Evolutionary conservation across 2,113 vertebrate genomes (phyloP).

Genomic region (Vicugna pacos): DNA sequence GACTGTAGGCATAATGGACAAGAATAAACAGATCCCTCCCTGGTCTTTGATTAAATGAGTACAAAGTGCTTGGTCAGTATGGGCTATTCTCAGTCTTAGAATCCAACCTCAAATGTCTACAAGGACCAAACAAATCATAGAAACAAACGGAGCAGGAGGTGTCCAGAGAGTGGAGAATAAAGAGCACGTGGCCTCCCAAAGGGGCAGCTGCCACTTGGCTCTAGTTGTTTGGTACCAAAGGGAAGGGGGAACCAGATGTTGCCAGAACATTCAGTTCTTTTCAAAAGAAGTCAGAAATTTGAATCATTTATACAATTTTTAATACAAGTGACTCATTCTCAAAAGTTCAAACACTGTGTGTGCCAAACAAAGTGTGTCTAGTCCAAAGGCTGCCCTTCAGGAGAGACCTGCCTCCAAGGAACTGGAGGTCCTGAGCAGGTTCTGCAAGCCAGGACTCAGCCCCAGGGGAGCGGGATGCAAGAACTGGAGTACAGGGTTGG

Average conservation of each 20-base stretch:
- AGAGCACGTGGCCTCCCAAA: background rate
- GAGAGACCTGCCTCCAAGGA: background rate
- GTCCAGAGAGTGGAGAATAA: background rate
- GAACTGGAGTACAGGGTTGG: conserved; percentile 35
- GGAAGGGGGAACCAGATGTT: background rate
- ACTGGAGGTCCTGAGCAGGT: background rate
- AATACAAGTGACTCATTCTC: background rate
- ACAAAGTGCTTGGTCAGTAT: background rate
- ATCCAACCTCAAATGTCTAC: background rate
- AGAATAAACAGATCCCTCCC: background rate
- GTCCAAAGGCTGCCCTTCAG: background rate
- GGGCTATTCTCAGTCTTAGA: background rate
- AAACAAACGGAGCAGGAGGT: background rate
- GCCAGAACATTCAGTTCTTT: background rate
- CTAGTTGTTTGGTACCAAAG: background rate
- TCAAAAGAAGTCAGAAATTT: background rate
- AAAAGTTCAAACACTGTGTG: background rate
- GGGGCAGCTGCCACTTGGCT: background rate
- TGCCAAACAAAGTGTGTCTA: background rate
- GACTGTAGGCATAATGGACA: background rate
- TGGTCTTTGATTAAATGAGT: background rate
- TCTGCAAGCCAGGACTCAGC: background rate
- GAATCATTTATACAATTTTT: background rate
- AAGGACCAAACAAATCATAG: background rate
- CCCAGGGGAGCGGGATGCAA: background rate